Conservation (phyloP, 2,797 vertebrate genomes). For the Pangasius djambal region DNA sequence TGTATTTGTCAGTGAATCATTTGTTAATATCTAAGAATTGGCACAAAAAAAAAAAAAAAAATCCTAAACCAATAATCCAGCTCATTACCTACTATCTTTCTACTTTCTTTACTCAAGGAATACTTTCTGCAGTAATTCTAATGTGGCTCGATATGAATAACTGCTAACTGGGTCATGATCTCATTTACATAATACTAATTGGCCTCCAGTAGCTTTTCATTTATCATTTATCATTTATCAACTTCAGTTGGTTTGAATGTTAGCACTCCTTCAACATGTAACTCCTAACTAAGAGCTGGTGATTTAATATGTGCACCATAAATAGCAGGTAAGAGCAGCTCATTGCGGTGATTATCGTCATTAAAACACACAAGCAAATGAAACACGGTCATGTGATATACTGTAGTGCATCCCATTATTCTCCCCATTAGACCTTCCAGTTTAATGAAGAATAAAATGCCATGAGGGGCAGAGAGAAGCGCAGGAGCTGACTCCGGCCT, state of each 20-base stretch:
- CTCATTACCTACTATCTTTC: background rate
- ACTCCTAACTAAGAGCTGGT: background rate
- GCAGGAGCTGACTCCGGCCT: constrained; percentile 66
- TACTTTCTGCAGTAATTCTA: background rate
- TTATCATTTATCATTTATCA: constrained; percentile 24
- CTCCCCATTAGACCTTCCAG: constrained; percentile 7
- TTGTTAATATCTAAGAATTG: background rate
- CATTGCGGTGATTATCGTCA: background rate
- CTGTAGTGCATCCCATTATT: background rate
- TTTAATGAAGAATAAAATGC: constrained; percentile 70
- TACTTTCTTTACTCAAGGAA: background rate
- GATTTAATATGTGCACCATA: background rate
- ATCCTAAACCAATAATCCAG: background rate
- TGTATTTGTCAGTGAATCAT: background rate
- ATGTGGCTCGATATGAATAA: background rate
- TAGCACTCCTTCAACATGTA: background rate
- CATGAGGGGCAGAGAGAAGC: constrained; percentile 65
- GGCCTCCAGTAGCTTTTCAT: constrained; percentile 17
- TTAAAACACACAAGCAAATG: constrained; percentile 16
- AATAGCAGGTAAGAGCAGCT: constrained; percentile 15
- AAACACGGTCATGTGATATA: constrained; percentile 11
- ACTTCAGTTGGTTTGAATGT: background rate
- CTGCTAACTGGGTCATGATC: constrained; percentile 26
- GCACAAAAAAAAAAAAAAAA: background rate
- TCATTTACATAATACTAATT: constrained; percentile 33